Base-by-base conservation (phyloP, 2,888 invertebrate genomes). In the Cinara cedri region DNA sequence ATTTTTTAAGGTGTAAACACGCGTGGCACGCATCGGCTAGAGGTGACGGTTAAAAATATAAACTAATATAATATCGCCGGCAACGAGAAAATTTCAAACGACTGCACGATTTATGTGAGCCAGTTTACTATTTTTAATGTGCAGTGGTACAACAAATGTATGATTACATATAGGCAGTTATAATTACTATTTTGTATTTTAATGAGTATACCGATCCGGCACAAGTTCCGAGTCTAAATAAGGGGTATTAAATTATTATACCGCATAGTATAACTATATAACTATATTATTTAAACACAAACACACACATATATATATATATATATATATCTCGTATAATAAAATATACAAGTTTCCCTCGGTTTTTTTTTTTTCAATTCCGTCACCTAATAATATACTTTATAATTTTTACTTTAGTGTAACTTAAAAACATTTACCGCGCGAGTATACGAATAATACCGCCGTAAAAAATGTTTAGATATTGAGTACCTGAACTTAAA, bases 11-110 rank as follows among this genome's bases (percentile, higher is more conserved):
- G 60, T 60, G 63, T 34, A 34, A n/a, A n/a, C n/a, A n/a, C n/a
- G n/a, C n/a, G n/a, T n/a, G n/a, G n/a, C 34, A 6, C 34, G 34
- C 34, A 24, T 24, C 4, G 6, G 16, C 60, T 14, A 19, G 44
- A 34, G n/a, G 34, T 34, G 51, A 51, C n/a, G 51, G 51, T 71
- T 71, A 71, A 57, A 71, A 71, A 34, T 34, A 34, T 34, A 34
- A 34, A n/a, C n/a, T 34, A 34, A 34, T 34, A 34, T 34, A 34
- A 57, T 57, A 57, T 57, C 44, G 1, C 26, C 3, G 6, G 34
- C 42, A 3, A 44, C 54, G 26, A 21, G n/a, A 71, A 57, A 55
- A 24, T 19, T 44, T 57, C 57, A 2, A 9, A 46, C 24, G 16
- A n/a, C 24, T 11, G 24, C 13, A 57, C 26, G 34, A 16, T 19